Evolutionary conservation across 2,797 vertebrate genomes (phyloP).

Genomic region (Tinamus major): DNA sequence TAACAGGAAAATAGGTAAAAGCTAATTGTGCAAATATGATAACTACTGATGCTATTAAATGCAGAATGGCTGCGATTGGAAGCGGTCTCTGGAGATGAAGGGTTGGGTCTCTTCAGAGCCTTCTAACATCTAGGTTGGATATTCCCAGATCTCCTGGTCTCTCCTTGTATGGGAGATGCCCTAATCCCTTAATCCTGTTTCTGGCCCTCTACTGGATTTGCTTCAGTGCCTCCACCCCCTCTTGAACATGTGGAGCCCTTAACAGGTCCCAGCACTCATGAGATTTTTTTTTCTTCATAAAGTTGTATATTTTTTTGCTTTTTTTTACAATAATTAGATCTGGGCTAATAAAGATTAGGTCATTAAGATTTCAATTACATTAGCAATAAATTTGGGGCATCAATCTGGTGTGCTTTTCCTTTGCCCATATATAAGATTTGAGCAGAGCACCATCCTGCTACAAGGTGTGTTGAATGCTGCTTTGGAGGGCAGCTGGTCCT

Average conservation of each 20-base stretch:
- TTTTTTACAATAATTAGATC: neutral
- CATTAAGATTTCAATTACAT: neutral
- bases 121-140: too few species aligned
- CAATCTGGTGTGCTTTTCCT: neutral
- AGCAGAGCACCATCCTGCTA: neutral
- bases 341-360: neutral
- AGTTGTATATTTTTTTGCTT: neutral
- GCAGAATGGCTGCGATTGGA: too few species aligned
- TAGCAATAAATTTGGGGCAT: neutral
- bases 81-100: too few species aligned
- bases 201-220: too few species aligned
- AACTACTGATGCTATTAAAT: neutral
- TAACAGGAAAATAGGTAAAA: neutral
- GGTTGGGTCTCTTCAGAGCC: too few species aligned
- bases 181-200: too few species aligned
- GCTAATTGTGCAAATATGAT: rapidly evolving
- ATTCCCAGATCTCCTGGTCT: too few species aligned
- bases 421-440: neutral
- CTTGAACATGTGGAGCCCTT: too few species aligned
- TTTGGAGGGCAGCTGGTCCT: neutral
- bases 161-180: too few species aligned
- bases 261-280: neutral
- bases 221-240: too few species aligned
- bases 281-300: neutral
- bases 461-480: too few species aligned